These are phyloP conservation scores for Loris lydekkerianus DNA, from an alignment of 2,797 vertebrate genomes.

Conservation along the genomic window DNA sequence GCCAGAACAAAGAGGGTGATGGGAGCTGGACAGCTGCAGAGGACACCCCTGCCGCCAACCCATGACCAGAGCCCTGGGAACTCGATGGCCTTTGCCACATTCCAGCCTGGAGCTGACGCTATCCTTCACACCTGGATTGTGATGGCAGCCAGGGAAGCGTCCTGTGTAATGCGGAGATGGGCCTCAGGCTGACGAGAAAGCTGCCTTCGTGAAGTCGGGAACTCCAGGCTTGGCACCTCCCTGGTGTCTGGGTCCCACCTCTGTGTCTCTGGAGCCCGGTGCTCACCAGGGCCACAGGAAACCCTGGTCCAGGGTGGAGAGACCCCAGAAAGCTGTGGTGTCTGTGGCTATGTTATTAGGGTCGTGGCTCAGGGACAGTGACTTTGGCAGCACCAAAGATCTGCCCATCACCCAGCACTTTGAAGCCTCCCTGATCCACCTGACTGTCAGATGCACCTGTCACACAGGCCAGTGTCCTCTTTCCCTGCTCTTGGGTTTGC, in stretches of 20 bases:
- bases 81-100: background rate
- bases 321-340: background rate
- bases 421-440: background rate
- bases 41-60: background rate
- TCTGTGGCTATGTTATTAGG: background rate
- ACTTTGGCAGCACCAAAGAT: background rate
- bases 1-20: background rate
- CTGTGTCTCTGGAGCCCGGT: background rate
- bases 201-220: background rate
- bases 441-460: background rate
- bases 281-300: background rate
- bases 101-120: too few species aligned
- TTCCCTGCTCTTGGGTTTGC: background rate
- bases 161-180: background rate
- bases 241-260: background rate
- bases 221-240: background rate
- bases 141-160: background rate
- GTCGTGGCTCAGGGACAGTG: background rate
- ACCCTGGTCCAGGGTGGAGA: background rate
- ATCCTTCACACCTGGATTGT: background rate
- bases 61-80: rapidly evolving
- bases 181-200: background rate
- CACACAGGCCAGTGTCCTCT: background rate
- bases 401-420: background rate
- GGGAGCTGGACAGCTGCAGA: background rate